These are phyloP conservation scores for Papilio protenor DNA, from an alignment of 2,888 invertebrate genomes.

Conservation along the genomic window DNA sequence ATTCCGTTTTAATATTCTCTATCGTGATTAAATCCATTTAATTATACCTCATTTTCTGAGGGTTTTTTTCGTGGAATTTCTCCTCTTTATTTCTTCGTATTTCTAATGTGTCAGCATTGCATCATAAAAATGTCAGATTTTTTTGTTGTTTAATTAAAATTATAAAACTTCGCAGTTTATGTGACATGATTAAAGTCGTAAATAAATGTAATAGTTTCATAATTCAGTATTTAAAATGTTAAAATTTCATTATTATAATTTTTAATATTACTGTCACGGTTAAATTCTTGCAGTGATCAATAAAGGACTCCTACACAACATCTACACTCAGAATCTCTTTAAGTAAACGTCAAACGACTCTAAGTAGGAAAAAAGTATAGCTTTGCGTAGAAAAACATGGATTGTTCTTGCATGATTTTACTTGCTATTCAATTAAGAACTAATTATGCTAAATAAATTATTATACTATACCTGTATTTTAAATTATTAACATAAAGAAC, in stretches of 20 bases:
- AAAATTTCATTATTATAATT: neutral
- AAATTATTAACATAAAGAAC: neutral
- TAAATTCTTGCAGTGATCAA: too few species aligned
- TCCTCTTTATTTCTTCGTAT: slow-evolving; percentile 9
- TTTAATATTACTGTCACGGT: neutral
- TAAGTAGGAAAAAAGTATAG: too few species aligned
- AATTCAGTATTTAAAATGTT: neutral
- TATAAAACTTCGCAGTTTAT: neutral
- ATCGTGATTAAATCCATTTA: slow-evolving; percentile 43
- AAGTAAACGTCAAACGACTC: too few species aligned
- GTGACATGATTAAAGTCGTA: neutral
- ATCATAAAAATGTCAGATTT: slow-evolving; percentile 1
- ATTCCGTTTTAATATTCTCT: slow-evolving; percentile 43
- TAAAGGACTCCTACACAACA: too few species aligned
- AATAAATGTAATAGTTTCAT: neutral
- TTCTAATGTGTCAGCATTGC: slow-evolving; percentile 1
- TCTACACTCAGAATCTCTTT: too few species aligned
- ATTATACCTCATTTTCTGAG: slow-evolving; percentile 29
- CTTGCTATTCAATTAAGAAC: too few species aligned
- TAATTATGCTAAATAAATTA: neutral
- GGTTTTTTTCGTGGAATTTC: slow-evolving; percentile 16
- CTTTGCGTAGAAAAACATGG: too few species aligned
- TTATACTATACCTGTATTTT: neutral
- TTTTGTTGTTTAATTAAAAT: neutral
- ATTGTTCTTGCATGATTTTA: neutral